Evolutionary conservation across 2,888 invertebrate genomes (phyloP).

Genomic region (Lepetodrilus schrolli): DNA sequence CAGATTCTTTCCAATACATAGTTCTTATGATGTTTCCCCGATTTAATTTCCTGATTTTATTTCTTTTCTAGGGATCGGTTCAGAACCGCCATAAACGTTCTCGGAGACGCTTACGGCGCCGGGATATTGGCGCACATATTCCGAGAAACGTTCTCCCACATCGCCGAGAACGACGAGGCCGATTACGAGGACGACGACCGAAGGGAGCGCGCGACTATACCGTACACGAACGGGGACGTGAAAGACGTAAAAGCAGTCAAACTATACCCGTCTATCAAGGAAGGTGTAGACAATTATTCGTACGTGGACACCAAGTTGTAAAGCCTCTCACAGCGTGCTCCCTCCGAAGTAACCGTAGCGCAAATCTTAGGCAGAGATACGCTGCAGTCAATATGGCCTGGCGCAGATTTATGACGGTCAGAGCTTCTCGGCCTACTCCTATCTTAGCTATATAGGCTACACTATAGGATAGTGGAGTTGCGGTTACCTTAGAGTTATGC

Average conservation of each 20-base stretch:
- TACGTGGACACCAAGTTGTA: not conserved
- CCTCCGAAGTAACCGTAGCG: too few relatives aligned
- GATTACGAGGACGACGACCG: not conserved
- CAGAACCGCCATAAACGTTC: conserved; percentile 88
- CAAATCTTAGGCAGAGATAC: too few relatives aligned
- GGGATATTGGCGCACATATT: conserved; percentile 87
- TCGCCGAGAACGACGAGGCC: conserved; percentile 8
- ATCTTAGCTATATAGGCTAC: too few relatives aligned
- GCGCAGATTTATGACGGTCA: too few relatives aligned
- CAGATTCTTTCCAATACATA: too few relatives aligned
- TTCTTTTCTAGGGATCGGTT: conserved; percentile 77
- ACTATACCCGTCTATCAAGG: not conserved
- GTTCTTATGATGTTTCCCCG: too few relatives aligned
- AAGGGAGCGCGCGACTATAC: not conserved
- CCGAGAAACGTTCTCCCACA: conserved; percentile 33
- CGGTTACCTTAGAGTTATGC: too few relatives aligned
- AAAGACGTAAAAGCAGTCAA: not conserved
- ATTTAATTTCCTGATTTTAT: too few relatives aligned
- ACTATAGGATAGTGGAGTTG: too few relatives aligned
- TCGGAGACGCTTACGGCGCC: conserved; percentile 94
- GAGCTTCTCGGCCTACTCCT: too few relatives aligned
- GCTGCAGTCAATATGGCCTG: too few relatives aligned
- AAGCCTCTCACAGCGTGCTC: too few relatives aligned
- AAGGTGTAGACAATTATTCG: not conserved
- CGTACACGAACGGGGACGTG: not conserved